phyloP scores from a whole-genome alignment of 2,888 invertebrate species.

The Abrostola tripartita region DNA sequence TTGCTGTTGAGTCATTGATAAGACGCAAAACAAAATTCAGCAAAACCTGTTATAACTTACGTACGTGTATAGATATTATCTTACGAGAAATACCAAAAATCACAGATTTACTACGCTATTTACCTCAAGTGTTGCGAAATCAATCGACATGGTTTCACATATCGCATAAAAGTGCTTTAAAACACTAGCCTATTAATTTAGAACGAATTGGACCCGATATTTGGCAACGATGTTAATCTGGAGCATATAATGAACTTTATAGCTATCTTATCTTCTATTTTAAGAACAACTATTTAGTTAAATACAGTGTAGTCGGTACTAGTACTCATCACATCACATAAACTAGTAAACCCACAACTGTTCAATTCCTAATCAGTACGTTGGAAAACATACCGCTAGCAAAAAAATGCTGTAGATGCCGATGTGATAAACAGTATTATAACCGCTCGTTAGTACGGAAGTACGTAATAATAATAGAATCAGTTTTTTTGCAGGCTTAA shows the following conservation, averaged over 20 bases:
- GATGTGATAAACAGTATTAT: slow-evolving; percentile 31
- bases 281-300: slow-evolving; percentile 34
- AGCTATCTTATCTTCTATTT: slow-evolving; percentile 37
- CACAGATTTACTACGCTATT: slow-evolving; percentile 23
- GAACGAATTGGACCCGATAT: slow-evolving; percentile 23
- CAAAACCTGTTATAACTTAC: slow-evolving; percentile 16
- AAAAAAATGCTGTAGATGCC: slow-evolving; percentile 31
- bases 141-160: slow-evolving; percentile 29
- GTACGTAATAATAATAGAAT: slow-evolving; percentile 55
- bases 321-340: background rate
- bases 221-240: slow-evolving; percentile 44
- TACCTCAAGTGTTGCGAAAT: slow-evolving; percentile 30
- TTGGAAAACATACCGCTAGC: slow-evolving; percentile 6
- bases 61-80: slow-evolving; percentile 11
- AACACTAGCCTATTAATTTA: slow-evolving; percentile 37
- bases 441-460: slow-evolving; percentile 43
- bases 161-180: slow-evolving; percentile 24
- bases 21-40: background rate
- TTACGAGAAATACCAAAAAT: slow-evolving; percentile 27
- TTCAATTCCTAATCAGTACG: background rate
- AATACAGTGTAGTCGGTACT: slow-evolving; percentile 5
- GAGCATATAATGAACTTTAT: slow-evolving; percentile 25
- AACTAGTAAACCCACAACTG: slow-evolving; percentile 15
- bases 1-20: slow-evolving; percentile 25
- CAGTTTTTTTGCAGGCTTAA: slow-evolving; percentile 80